These are phyloP conservation scores for Ctenopoma kingsleyae DNA, from an alignment of 2,797 vertebrate species.

Conservation along the genomic window DNA sequence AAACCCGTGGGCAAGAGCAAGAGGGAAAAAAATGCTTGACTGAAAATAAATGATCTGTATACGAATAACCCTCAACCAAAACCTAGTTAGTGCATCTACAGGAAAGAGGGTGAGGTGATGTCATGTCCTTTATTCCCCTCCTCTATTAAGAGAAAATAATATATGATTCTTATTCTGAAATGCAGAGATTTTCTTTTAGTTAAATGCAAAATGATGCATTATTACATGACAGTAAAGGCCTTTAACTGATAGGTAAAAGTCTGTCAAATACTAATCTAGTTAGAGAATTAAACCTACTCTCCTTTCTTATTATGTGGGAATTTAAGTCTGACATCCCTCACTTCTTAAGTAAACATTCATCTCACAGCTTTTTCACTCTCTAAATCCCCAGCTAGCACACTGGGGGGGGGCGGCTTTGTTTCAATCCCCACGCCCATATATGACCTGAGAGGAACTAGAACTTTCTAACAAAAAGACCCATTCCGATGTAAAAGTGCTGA, in stretches of 20 bases:
- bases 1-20: conserved; percentile 48
- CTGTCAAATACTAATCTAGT: not conserved
- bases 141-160: not conserved
- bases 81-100: conserved; percentile 14
- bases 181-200: not conserved
- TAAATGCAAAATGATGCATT: conserved; percentile 9
- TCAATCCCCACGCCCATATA: conserved; percentile 43
- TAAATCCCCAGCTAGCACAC: conserved; percentile 41
- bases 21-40: conserved; percentile 18
- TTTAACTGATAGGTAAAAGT: not conserved
- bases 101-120: conserved; percentile 8
- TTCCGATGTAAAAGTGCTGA: conserved; percentile 70
- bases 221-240: not conserved
- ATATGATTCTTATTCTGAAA: conserved; percentile 9
- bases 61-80: conserved; percentile 49
- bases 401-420: conserved; percentile 9
- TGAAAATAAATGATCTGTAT: conserved; percentile 68
- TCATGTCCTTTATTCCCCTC: conserved; percentile 26
- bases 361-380: conserved; percentile 15
- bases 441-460: conserved; percentile 58
- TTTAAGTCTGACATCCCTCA: conserved; percentile 35
- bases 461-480: conserved; percentile 54
- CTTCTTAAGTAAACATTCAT: conserved; percentile 56
- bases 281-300: not conserved
- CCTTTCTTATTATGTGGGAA: conserved; percentile 25